Conservation (phyloP, 2,888 invertebrate species). For the Melitaea athalia region DNA sequence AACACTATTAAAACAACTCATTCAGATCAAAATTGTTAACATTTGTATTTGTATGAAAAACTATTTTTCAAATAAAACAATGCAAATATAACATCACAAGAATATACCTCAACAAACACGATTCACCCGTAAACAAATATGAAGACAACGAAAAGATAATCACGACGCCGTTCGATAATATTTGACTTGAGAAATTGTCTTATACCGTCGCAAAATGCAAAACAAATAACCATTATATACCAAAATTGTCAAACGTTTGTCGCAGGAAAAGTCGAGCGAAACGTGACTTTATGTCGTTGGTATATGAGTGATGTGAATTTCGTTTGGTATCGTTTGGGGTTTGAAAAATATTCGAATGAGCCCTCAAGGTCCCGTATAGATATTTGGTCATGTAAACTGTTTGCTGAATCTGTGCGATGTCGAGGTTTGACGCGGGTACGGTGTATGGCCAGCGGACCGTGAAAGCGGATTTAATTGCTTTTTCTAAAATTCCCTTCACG, state of each 20-base stretch:
- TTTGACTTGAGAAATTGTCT: conserved; percentile 40
- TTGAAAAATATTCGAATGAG: conserved; percentile 20
- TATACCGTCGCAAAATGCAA: conserved; percentile 31
- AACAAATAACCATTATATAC: conserved; percentile 32
- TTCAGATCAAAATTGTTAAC: too few relatives aligned
- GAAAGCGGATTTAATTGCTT: conserved; percentile 17
- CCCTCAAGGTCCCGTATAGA: conserved; percentile 13
- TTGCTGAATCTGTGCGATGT: conserved; percentile 15
- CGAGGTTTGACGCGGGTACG: conserved; percentile 10
- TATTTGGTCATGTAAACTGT: conserved; percentile 21
- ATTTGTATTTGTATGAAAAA: neutral
- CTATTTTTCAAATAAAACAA: neutral
- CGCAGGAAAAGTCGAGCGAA: neutral
- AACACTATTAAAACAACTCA: too few relatives aligned
- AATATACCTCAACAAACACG: conserved; percentile 13
- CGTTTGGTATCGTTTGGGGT: neutral
- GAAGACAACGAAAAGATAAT: conserved; percentile 21
- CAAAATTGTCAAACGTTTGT: conserved; percentile 7
- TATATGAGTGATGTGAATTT: conserved; percentile 1
- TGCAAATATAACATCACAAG: neutral
- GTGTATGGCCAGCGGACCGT: conserved; percentile 9
- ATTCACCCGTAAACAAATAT: conserved; percentile 15
- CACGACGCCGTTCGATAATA: conserved; percentile 35
- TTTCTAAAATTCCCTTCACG: conserved; percentile 2
- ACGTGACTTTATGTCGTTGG: neutral